Evolutionary conservation across 1,140 invertebrate genomes (phyloP), one percentile per base, ranked within the genome.

Genomic region (Phthorimaea operculella): DNA sequence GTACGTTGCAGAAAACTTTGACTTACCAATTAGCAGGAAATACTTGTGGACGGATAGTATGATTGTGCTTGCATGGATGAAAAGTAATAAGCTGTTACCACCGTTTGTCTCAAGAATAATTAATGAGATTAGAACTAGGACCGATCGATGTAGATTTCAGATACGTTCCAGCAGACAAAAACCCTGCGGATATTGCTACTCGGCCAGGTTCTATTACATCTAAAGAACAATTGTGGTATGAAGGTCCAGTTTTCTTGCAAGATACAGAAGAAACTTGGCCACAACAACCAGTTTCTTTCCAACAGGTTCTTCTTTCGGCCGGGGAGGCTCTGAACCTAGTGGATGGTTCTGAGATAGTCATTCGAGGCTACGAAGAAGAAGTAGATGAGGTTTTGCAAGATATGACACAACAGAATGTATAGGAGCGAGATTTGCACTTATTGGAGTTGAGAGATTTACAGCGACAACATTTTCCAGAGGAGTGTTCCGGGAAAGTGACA

Each of bases 1-100:
- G 16, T 56, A 56, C 33, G 14, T 56, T 1, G 34, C 15, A 10
- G 15, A 21, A 2, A 12, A 51, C 9, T 4, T 51, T 3, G 49
- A 51, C 2, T 7, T 56, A 16, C 9, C 14, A 15, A 33, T 56
- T 4, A 7, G 3, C 7, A 51, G 33, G 8, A 5, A 42, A 12
- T 51, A 44, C n/a, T 10, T 56, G 16, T 56, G 55, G 55, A 44
- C 49, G 12, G 55, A 56, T 28, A 56, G 55, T 33, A 45, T 49
- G 17, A 45, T 56, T 15, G 55, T 56, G 6, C n/a, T 56, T n/a
- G 12, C 6, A 2, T 56, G 55, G 48, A 28, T 51, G 17, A 39
- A 33, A 15, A 33, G 34, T 8, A 33, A 28, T 9, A 56, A 45
- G 15, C 12, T 56, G 33, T 14, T 56, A 8, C 55, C 55, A 11